Base-by-base conservation (phyloP, 2,888 invertebrate species). In the Drosophila meridiana region DNA sequence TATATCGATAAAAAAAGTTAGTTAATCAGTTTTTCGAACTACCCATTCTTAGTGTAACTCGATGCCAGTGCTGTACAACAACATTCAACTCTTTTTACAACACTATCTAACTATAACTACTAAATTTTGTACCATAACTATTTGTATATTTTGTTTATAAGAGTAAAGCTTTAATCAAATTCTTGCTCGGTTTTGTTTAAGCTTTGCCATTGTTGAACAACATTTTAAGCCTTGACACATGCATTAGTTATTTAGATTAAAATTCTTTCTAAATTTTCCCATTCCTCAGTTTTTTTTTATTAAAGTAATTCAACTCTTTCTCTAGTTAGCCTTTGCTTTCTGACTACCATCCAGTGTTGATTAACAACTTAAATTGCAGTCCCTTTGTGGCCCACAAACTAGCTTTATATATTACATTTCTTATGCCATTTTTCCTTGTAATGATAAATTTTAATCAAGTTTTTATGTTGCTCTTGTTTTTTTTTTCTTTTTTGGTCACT, bases 371-470 rank as follows among this genome's bases (percentile, higher is more conserved):
- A 56, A 76, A 43, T 62, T 45, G 26, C 50, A 56, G 43, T 55
- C 13, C 36, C 52, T 26, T 13, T 13, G 36, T 20, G 20, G 13
- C 36, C 34, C 52, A 7, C 36, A 26, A 52, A 52, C 20, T 52
- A 36, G 52, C 26, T 13, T 36, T 36, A 36, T 36, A 52, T 32
- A 30, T 30, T 42, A 56, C 26, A 56, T n/a, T 56, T 28, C 56
- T 56, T 38, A 32, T 56, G 42, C 36, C 36, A 48, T 32, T 9
- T 47, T 52, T 59, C 53, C 34, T 36, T 9, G 60, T 61, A 34
- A 71, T 73, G 48, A 52, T 70, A 62, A 48, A 55, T 73, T 76
- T 73, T 65, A 62, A 78, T 65, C 61, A 61, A 78, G 63, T 57
- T 47, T 59, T 55, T 38, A 50, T 56, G 50, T n/a, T 36, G 36